Evolutionary conservation across 2,113 vertebrate genomes (phyloP).

Genomic region (Larimichthys crocea): DNA sequence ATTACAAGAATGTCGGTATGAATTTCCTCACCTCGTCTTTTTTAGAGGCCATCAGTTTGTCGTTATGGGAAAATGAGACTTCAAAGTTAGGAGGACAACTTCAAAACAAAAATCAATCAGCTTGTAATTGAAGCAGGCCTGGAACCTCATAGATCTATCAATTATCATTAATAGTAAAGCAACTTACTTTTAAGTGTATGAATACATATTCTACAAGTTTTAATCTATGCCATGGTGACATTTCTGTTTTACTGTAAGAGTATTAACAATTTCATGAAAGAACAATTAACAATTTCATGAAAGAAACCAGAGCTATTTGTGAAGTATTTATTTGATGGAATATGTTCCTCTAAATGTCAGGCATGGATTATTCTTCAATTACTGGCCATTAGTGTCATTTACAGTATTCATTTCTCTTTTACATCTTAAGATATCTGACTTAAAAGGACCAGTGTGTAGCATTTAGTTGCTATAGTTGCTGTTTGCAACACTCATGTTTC

Average conservation of each 20-base stretch:
- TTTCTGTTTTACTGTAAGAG: background rate
- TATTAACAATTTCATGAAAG: background rate
- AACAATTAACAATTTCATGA: background rate
- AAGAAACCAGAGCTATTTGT: background rate
- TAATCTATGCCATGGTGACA: background rate
- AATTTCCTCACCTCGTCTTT: conserved; percentile 28
- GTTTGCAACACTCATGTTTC: too few species aligned
- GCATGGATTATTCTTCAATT: too few species aligned
- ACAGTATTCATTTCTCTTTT: background rate
- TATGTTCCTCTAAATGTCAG: too few species aligned
- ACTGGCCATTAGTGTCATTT: too few species aligned
- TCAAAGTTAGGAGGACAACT: conserved; percentile 6
- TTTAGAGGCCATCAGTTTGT: conserved; percentile 26
- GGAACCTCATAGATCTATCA: background rate
- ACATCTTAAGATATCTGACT: background rate
- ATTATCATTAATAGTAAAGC: background rate
- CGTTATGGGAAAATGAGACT: conserved; percentile 15
- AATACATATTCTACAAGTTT: background rate
- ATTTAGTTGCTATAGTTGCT: too few species aligned
- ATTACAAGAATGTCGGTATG: conserved; percentile 35
- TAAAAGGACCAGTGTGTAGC: too few species aligned
- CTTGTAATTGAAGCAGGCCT: background rate
- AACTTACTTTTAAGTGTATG: background rate
- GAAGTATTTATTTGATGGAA: too few species aligned
- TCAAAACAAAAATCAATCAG: background rate